Conservation (phyloP, 1,140 invertebrate species). For the Drosophila sp. region DNA sequence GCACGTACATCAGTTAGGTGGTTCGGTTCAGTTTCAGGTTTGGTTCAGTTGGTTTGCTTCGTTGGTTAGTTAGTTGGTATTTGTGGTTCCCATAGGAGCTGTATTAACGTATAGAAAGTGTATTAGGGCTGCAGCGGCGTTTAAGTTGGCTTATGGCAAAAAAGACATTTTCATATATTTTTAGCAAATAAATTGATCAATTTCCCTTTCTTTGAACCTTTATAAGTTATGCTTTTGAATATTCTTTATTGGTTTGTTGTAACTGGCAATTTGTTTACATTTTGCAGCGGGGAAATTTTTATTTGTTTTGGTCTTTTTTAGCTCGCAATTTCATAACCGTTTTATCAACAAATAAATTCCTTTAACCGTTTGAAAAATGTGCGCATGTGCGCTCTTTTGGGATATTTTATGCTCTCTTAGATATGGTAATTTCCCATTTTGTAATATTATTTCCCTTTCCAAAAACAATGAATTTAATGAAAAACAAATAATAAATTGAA, state of each 20-base stretch:
- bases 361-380: constrained; percentile 43
- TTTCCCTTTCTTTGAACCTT: neutral
- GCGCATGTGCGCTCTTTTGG: constrained; percentile 59
- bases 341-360: constrained; percentile 24
- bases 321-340: constrained; percentile 44
- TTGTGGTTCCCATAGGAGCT: constrained; percentile 64
- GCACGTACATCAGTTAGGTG: constrained; percentile 36
- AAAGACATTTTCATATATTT: neutral
- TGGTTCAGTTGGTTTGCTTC: constrained; percentile 47
- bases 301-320: constrained; percentile 70
- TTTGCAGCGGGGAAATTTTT: constrained; percentile 19
- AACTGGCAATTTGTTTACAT: constrained; percentile 56
- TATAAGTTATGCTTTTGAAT: constrained; percentile 9
- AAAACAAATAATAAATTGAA: neutral
- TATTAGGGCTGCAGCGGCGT: neutral
- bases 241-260: neutral
- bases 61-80: constrained; percentile 57
- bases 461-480: constrained; percentile 4
- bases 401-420: constrained; percentile 46
- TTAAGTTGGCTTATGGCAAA: neutral
- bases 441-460: neutral
- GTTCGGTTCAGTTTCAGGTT: constrained; percentile 12
- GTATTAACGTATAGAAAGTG: constrained; percentile 26
- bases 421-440: constrained; percentile 7
- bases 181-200: neutral